Evolutionary conservation across 2,113 vertebrate genomes (phyloP), one percentile per base, ranked within the genome.

Genomic region (Thunnus thynnus): DNA sequence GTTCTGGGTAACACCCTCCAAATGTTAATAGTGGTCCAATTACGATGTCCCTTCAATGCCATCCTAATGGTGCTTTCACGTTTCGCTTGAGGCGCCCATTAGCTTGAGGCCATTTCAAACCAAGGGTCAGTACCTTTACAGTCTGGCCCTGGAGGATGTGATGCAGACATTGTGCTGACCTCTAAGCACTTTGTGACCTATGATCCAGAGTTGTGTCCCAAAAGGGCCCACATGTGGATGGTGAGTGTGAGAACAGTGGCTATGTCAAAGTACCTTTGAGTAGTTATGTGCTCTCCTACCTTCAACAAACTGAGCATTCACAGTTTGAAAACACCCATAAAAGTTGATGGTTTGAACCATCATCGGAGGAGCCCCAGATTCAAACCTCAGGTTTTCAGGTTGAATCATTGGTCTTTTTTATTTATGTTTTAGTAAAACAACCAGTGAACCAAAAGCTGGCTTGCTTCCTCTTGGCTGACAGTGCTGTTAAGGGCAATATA

Each of bases 181-280:
- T 83, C n/a, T 0, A 47, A 65, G 32, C 73, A 54, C 71, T 78
- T 68, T 72, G 54, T 69, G 83, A 83, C 71, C 55, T 32, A 20
- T 70, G 30, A 30, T 54, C 13, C 52, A 25, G 47, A 68, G n/a
- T 11, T 44, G n/a, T 76, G 55, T 78, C 65, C 56, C 32, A 62
- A 65, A 77, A 8, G 66, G 13, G 11, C 47, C 14, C 17, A 13
- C 16, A 27, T 50, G 27, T 16, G 46, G 30, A 63, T 32, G 27
- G 57, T 51, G 27, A n/a, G 48, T 22, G 10, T 76, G 16, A 56
- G 48, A 10, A 65, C 46, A 56, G 32, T 41, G 55, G 12, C 48
- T 63, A 18, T 63, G 61, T 12, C 18, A n/a, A 61, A 36, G 14
- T 30, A 30, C 27, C 27, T 30, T 30, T 30, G 27, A 4, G 3